Evolutionary conservation across 2,797 vertebrate genomes (phyloP), one percentile per base, ranked within the genome.

Genomic region (Melopsittacus undulatus): DNA sequence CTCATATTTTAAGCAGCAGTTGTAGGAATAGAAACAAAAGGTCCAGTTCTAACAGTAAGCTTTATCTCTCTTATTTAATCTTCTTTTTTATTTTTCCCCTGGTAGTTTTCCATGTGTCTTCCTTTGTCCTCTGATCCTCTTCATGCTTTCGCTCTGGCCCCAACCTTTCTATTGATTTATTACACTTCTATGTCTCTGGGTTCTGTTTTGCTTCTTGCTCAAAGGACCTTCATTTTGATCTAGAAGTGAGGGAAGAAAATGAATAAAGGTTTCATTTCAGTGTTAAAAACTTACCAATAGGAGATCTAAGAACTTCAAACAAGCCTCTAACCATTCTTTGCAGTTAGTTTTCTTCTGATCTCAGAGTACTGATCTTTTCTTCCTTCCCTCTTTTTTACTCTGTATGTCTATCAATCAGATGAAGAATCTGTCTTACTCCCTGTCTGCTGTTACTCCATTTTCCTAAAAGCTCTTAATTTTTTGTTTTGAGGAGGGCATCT

Each of bases 261-360:
- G 67, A 92, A 49, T 24, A 30, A 22, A 89, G 36, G 4, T 20
- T 92, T 91, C 49, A 43, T 94, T 90, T 92, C 14, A 64, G 32
- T 90, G 94, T 79, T 72, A 42, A 89, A 89, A 92, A 70, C 54
- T 57, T 78, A 51, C 30, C 4, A 23, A 40, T 78, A 52, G 63
- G 51, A 91, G 64, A 92, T 85, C 81, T 89, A 51, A 94, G 72
- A 84, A 48, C 79, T 91, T 94, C 81, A 90, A 92, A 87, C 5
- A 45, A 77, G 12, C 45, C 26, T 90, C 29, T 92, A 92, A 29
- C 70, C 13, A 4, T 59, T 93, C 83, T 90, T 81, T 67, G 43
- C 74, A 49, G 61, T 78, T 92, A 27, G 14, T 77, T 94, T 85
- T 90, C n/a, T 89, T 95, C 83, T 94, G 84, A 94, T 95, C 74